These are phyloP conservation scores for Mercenaria mercenaria DNA, from an alignment of 1,140 invertebrate species.

Conservation along the genomic window DNA sequence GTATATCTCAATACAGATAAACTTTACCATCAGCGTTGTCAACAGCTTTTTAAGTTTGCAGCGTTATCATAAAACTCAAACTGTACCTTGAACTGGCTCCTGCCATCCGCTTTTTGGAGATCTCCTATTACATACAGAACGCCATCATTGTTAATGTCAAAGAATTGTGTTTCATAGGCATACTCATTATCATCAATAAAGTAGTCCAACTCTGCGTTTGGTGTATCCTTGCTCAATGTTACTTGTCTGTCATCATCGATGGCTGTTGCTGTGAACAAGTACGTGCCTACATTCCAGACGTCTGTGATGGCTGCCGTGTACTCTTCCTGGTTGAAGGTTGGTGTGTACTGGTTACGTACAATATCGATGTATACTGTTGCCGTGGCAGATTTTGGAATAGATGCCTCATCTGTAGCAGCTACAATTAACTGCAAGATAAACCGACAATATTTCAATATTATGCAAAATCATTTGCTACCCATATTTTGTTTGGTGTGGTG, in stretches of 20 bases:
- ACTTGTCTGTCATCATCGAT: conserved; percentile 63
- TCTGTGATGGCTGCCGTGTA: conserved; percentile 48
- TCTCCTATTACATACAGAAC: conserved; percentile 39
- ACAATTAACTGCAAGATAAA: conserved; percentile 70
- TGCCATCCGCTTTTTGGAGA: conserved; percentile 29
- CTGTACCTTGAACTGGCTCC: conserved; percentile 16
- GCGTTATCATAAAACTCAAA: too few relatives aligned
- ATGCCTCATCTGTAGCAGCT: conserved; percentile 71
- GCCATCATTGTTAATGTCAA: conserved; percentile 51
- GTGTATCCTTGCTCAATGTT: conserved; percentile 60
- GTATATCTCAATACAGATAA: too few relatives aligned
- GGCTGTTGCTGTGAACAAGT: conserved; percentile 62
- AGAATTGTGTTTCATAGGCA: not conserved
- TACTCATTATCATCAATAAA: conserved; percentile 42
- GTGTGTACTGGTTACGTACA: conserved; percentile 87
- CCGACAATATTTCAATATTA: not conserved
- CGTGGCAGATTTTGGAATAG: conserved; percentile 57
- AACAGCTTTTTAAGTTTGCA: too few relatives aligned
- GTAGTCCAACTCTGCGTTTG: conserved; percentile 72
- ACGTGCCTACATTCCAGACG: conserved; percentile 20
- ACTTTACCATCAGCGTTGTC: too few relatives aligned
- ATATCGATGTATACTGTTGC: conserved; percentile 74
- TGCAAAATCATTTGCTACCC: too few relatives aligned
- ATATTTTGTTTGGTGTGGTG: too few relatives aligned
- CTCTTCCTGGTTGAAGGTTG: conserved; percentile 72